Evolutionary conservation across 2,797 vertebrate species (phyloP).

Genomic region (Amblyraja radiata): DNA sequence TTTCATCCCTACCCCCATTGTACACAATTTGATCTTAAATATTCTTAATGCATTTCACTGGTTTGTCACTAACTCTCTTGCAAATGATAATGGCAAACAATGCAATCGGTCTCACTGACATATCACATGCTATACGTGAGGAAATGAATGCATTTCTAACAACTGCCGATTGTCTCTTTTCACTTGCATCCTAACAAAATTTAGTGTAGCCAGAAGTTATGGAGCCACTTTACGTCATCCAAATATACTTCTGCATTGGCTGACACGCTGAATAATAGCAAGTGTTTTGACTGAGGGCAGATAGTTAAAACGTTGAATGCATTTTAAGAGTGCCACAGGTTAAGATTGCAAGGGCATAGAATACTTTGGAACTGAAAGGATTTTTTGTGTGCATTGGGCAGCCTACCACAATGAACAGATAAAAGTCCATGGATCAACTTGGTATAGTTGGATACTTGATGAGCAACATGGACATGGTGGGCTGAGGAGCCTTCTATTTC

Average conservation of each 20-base stretch:
- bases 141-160: background rate
- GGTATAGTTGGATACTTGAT: no score
- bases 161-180: background rate
- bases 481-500: no score
- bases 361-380: background rate
- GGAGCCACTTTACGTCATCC: background rate
- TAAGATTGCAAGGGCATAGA: background rate
- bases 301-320: background rate
- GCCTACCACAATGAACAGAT: no score
- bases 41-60: no score
- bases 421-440: background rate
- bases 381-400: background rate
- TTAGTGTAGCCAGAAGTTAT: background rate
- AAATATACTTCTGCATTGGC: background rate
- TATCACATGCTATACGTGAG: no score
- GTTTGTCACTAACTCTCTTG: no score
- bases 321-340: background rate
- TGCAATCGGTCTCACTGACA: no score
- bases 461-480: no score
- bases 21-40: no score
- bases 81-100: no score
- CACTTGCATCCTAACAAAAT: no score
- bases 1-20: no score
- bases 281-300: background rate
- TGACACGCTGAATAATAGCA: background rate